phyloP scores from a whole-genome alignment of 2,888 invertebrate genomes.

The Saturnia pavonia region DNA sequence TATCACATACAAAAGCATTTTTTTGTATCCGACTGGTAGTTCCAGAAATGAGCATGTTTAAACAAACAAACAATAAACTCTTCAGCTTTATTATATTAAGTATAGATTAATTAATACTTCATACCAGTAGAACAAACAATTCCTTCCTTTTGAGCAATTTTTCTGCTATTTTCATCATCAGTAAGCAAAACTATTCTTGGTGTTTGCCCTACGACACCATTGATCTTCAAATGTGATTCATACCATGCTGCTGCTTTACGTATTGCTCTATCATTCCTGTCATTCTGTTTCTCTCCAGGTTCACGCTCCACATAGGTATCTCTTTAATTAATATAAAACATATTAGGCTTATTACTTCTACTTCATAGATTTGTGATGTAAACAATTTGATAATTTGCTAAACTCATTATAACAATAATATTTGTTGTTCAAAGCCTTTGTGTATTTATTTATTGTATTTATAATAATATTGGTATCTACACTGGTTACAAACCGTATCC shows the following conservation, averaged over 20 bases:
- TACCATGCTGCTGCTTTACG: conserved; percentile 92
- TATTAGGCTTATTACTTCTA: no score
- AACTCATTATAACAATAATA: no score
- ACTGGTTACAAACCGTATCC: no score
- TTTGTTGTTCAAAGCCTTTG: no score
- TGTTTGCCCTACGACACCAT: conserved; percentile 46
- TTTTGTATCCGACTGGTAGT: no score
- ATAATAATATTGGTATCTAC: no score
- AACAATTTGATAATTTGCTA: neutral
- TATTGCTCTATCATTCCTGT: conserved; percentile 96
- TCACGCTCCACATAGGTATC: conserved; percentile 93
- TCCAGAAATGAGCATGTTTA: no score
- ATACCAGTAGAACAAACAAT: conserved; percentile 87
- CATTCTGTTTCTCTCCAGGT: conserved; percentile 92
- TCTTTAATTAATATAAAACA: conserved; percentile 82
- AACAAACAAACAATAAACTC: no score
- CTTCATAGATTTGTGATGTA: neutral
- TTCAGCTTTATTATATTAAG: neutral
- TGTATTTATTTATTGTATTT: no score
- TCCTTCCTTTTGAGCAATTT: conserved; percentile 86
- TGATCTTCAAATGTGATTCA: conserved; percentile 84
- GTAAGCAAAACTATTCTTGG: conserved; percentile 89
- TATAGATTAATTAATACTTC: conserved; percentile 12
- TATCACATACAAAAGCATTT: no score
- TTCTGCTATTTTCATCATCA: conserved; percentile 90